Base-by-base conservation (phyloP, 30 jellyfish, hydroid and myxozoan species). In the Aurelia sp. region DNA sequence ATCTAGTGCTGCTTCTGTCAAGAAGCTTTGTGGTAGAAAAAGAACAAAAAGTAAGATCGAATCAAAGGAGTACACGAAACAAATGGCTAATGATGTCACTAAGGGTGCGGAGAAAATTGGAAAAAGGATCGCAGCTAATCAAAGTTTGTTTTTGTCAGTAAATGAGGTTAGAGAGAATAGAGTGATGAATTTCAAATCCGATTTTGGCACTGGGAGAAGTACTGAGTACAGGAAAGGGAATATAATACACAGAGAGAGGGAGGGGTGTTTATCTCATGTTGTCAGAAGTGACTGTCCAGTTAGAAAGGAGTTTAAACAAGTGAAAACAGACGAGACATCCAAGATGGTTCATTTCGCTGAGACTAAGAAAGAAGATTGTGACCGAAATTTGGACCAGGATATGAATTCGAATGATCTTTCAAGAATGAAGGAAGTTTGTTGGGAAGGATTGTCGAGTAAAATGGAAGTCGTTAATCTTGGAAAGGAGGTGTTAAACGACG, bases 51-150 rank as follows among this genome's bases (percentile, higher is more conserved):
- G 55, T 44, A 44, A 44, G 69, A 59, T 37, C 11, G 73, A n/a
- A 16, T 17, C 4, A 63, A 78, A 33, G 3, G 61, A 66, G 17
- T 47, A 27, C 11, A 16, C 71, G 37, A 16, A 41, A 62, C 72
- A 17, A n/a, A 11, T 16, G 22, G 52, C 15, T 18, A 11, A 37
- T 64, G 89, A 64, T 78, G 89, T 78, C 89, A 78, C 23, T 19
- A 51, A 27, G 79, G 86, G 89, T 18, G 89, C 41, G 89, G 89
- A 78, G 53, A n/a, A 78, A 78, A 19, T 44, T 23, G 66, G 48
- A 20, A 23, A 40, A 20, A 73, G 21, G 52, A 17, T 15, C 68
- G 30, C 84, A 51, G 65, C 22, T 20, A 40, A 64, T 44, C 19
- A 62, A 15, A 64, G 79, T 44, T 62, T 63, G 89, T 78, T 78